Percentiles rank a stretch among this genome's conserved stretches.
phyloP scores from a whole-genome alignment of 2,113 vertebrate species.

The Porphyrio hochstetteri region DNA sequence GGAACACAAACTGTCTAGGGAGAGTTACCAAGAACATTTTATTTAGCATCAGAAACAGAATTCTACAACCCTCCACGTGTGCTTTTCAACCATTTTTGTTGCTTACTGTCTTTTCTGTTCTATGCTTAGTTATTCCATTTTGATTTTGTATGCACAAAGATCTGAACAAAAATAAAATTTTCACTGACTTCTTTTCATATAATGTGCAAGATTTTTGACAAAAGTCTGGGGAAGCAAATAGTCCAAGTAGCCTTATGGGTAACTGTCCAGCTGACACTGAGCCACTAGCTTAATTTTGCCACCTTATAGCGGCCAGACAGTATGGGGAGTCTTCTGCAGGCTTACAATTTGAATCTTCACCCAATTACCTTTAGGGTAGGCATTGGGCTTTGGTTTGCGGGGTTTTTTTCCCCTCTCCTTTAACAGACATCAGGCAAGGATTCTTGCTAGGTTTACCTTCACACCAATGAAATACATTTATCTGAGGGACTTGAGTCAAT shows the following conservation, averaged over 20 bases:
- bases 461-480: neutral
- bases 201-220: neutral
- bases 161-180: neutral
- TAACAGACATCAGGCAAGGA: neutral
- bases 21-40: neutral
- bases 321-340: neutral
- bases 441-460: neutral
- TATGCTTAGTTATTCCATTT: neutral
- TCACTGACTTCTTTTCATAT: neutral
- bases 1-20: neutral
- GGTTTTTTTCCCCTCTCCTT: neutral
- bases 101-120: neutral
- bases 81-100: neutral
- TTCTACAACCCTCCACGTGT: accelerated
- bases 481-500: neutral
- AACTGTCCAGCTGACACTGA: neutral
- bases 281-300: neutral
- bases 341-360: neutral
- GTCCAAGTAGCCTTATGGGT: neutral
- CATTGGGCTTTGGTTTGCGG: too few species aligned
- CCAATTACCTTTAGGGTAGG: neutral
- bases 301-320: neutral
- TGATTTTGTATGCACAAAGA: neutral
- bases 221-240: neutral
- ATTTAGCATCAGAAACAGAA: neutral